Evolutionary conservation across 2,888 invertebrate genomes (phyloP).

Genomic region (Cephus nigrinus): DNA sequence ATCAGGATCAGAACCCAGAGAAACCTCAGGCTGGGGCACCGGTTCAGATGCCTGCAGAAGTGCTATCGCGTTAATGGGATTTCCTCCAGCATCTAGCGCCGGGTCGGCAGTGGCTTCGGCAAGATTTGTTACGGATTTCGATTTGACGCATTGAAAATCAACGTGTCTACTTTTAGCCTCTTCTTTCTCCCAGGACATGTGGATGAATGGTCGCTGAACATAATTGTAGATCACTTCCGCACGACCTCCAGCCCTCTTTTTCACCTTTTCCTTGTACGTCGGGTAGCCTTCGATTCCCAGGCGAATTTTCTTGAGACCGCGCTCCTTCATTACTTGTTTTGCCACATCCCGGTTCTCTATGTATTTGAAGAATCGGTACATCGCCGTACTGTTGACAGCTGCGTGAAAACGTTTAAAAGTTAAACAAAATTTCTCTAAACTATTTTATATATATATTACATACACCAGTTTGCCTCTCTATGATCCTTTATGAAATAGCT

Average conservation of each 20-base stretch:
- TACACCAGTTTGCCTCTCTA: no score
- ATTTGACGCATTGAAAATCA: slow-evolving; percentile 98
- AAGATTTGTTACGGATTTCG: slow-evolving; percentile 96
- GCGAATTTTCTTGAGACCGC: slow-evolving; percentile 98
- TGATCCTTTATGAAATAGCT: no score
- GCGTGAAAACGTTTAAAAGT: slow-evolving; percentile 32
- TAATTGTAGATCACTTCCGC: slow-evolving; percentile 99
- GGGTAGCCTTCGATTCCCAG: slow-evolving; percentile 99
- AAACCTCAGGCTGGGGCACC: slow-evolving; percentile 46
- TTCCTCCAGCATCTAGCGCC: slow-evolving; percentile 75
- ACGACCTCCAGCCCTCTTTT: slow-evolving; percentile 92
- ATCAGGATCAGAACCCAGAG: slow-evolving; percentile 52
- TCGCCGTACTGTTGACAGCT: slow-evolving; percentile 93
- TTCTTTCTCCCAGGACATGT: slow-evolving; percentile 99
- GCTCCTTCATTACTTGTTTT: slow-evolving; percentile 98
- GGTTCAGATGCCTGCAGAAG: slow-evolving; percentile 61
- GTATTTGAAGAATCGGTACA: slow-evolving; percentile 99
- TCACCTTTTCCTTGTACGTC: slow-evolving; percentile 98
- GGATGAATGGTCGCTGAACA: slow-evolving; percentile 98
- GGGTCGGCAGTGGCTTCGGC: slow-evolving; percentile 96
- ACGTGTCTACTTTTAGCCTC: slow-evolving; percentile 99
- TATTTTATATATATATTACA: background rate
- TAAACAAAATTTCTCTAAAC: background rate
- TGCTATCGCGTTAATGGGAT: slow-evolving; percentile 61
- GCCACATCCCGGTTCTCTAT: slow-evolving; percentile 99